Percentiles rank a stretch among this genome's conserved stretches.
phyloP scores from a whole-genome alignment of 2,113 vertebrate genomes.

The Zosterops hypoxanthus region DNA sequence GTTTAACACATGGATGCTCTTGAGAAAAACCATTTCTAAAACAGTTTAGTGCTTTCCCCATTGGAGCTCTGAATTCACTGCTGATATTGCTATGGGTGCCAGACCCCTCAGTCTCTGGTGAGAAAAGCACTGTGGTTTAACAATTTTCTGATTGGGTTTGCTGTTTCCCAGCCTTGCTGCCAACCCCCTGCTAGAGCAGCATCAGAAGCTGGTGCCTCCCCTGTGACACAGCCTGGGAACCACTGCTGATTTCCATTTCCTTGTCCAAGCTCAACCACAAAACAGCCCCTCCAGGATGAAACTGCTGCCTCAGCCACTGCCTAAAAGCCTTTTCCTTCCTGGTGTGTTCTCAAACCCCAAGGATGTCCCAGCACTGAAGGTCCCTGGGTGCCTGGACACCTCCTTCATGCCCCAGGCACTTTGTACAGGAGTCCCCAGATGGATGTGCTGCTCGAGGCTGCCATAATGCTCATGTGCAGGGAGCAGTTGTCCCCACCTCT shows the following conservation, averaged over 20 bases:
- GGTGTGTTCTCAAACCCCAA: not conserved
- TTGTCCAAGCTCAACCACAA: rapidly evolving
- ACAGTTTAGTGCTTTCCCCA: not conserved
- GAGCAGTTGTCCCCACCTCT: not conserved
- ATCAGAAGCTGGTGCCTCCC: not conserved
- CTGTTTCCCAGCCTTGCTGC: not conserved
- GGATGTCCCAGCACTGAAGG: not conserved
- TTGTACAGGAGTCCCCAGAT: not conserved
- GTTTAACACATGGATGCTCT: not conserved
- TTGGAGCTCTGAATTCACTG: not conserved
- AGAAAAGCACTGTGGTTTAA: not conserved
- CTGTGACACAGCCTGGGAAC: rapidly evolving
- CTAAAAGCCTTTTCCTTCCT: not conserved
- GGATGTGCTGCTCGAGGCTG: not conserved
- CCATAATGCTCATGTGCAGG: not conserved
- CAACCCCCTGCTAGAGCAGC: not conserved
- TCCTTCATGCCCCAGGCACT: rapidly evolving
- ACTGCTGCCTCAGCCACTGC: not conserved
- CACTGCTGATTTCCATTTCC: not conserved
- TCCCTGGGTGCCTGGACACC: not conserved
- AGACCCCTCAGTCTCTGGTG: not conserved
- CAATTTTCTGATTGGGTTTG: not conserved
- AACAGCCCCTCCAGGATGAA: not conserved
- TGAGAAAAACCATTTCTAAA: not conserved
- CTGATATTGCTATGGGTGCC: rapidly evolving